phyloP scores from a whole-genome alignment of 2,113 vertebrate genomes.

The Sialia sialis region DNA sequence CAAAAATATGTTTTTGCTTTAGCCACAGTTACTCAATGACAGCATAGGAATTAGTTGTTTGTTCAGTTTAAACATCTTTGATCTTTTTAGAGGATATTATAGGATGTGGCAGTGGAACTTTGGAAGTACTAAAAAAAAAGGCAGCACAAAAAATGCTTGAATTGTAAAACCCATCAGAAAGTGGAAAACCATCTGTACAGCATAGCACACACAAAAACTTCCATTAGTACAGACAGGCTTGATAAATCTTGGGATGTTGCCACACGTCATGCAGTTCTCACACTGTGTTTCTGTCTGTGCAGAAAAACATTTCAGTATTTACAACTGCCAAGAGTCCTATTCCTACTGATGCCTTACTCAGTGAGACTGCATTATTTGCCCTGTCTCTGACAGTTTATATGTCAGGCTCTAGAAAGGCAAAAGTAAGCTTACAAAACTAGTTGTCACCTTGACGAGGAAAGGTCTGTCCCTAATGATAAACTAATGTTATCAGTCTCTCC shows the following conservation, averaged over 20 bases:
- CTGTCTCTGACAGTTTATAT: slow-evolving; percentile 70
- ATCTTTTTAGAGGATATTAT: not conserved
- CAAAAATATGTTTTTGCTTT: not conserved
- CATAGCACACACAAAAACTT: slow-evolving; percentile 59
- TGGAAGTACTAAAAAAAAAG: not conserved
- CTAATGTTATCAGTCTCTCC: slow-evolving; percentile 63
- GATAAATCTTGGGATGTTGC: slow-evolving; percentile 64
- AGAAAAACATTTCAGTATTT: slow-evolving; percentile 66
- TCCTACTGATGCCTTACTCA: slow-evolving; percentile 53
- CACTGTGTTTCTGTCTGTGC: slow-evolving; percentile 38
- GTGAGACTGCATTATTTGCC: slow-evolving; percentile 65
- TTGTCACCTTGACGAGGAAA: slow-evolving; percentile 66
- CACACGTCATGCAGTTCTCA: slow-evolving; percentile 51
- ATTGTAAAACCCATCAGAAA: slow-evolving; percentile 45
- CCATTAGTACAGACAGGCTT: slow-evolving; percentile 50
- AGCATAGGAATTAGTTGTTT: not conserved
- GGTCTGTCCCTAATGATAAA: slow-evolving; percentile 64
- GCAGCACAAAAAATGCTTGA: not conserved
- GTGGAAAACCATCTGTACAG: slow-evolving; percentile 23
- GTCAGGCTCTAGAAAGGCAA: slow-evolving; percentile 63
- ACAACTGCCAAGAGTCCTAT: slow-evolving; percentile 62
- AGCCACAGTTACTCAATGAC: not conserved
- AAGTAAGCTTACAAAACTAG: slow-evolving; percentile 70
- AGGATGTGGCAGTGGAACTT: not conserved
- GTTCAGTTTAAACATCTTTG: not conserved